Evolutionary conservation across 2,797 vertebrate species (phyloP), one percentile per base, ranked within the genome.

Genomic region (Gorsachius magnificus): DNA sequence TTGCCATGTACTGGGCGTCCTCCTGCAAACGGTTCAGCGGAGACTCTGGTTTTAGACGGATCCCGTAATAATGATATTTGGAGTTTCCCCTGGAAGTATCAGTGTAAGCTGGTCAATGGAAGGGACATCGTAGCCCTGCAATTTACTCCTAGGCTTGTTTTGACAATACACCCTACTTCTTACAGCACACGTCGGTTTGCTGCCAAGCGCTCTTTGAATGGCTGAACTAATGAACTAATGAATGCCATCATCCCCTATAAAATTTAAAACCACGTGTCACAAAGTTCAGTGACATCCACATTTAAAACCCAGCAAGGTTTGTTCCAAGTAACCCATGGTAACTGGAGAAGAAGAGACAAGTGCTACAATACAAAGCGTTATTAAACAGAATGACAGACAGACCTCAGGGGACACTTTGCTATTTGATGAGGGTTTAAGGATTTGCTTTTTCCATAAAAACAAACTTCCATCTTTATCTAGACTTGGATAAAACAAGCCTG

Each of bases 1-100:
- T 99, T 82, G 99, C 99, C 99, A 99, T 99, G 97, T 99, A 99
- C 98, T 99, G 99, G 0, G 98, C 98, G 95, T 99, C 99, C 87
- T 99, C 99, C 98, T 99, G 99, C 95, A 99, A 96, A 60, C 99
- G 98, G 97, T 99, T 99, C 82, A 99, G 98, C 0, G 99, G 99
- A 0, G 99, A 99, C 97, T 99, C 99, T 1, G 99, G 99, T 97
- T 99, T 99, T 45, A 99, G 98, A 10, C 99, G 99, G 97, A 99
- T 99, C 79, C 99, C 99, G 0, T 99, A 99, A 96, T 99, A 99
- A 97, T 99, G 99, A 89, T 99, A 99, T 96, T 99, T 99, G 13
- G 99, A 99, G 98, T 99, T 99, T 45, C 99, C 99, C 97, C 99
- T 99, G 97, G 20, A 89, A 97, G 54, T 0, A 81, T 3, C 81